These are phyloP conservation scores for Casuarius casuarius DNA, from an alignment of 2,113 vertebrate genomes.

Conservation along the genomic window DNA sequence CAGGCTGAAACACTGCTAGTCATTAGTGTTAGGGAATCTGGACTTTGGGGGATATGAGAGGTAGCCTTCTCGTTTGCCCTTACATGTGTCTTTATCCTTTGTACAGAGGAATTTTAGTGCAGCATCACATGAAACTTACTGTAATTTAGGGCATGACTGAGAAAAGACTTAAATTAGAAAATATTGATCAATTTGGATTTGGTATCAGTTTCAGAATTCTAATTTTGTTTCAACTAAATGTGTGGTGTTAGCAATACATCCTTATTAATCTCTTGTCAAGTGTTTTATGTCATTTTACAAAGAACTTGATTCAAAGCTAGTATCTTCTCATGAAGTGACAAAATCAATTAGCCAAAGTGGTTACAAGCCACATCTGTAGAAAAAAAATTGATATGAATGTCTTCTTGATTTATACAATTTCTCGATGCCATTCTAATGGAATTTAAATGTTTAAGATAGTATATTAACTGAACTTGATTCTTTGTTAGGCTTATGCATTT, in stretches of 20 bases:
- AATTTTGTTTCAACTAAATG: background rate
- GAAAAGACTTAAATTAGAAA: background rate
- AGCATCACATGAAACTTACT: no score
- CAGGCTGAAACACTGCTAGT: background rate
- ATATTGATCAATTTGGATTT: background rate
- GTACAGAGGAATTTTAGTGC: background rate
- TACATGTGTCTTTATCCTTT: background rate
- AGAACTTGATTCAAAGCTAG: background rate
- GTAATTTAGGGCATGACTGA: background rate
- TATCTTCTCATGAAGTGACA: background rate
- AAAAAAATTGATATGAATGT: background rate
- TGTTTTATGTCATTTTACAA: background rate
- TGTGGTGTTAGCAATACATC: background rate
- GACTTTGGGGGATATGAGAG: background rate
- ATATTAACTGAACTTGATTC: background rate
- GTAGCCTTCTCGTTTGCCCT: background rate
- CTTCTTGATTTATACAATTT: background rate
- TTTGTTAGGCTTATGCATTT: background rate
- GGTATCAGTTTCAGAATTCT: background rate
- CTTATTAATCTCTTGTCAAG: background rate
- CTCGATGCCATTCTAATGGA: background rate
- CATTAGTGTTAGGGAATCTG: background rate
- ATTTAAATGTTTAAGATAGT: background rate
- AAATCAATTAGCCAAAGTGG: background rate
- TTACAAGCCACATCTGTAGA: background rate